Evolutionary conservation across 2,113 vertebrate species (phyloP).

Genomic region (Pluvialis apricaria): DNA sequence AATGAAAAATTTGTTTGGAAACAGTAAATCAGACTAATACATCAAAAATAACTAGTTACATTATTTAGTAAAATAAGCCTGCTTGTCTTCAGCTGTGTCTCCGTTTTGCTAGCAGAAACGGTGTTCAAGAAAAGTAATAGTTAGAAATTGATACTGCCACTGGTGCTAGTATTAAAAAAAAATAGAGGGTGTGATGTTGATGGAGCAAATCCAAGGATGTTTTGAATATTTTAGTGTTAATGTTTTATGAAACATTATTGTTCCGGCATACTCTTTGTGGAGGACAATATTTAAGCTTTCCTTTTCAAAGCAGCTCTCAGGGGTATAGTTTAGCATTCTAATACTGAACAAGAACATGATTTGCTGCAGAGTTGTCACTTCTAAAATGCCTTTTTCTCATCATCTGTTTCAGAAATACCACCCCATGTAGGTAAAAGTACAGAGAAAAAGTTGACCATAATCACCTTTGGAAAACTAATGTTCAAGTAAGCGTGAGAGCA

Average conservation of each 20-base stretch:
- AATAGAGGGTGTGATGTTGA: background rate
- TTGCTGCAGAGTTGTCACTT: background rate
- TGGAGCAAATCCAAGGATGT: background rate
- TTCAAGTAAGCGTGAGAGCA: background rate
- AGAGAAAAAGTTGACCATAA: background rate
- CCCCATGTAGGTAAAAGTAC: background rate
- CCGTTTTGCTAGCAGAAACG: background rate
- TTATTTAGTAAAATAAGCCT: constrained; percentile 52
- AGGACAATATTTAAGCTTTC: constrained; percentile 49
- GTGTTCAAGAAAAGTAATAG: background rate
- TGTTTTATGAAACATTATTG: constrained; percentile 27
- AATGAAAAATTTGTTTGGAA: constrained; percentile 50
- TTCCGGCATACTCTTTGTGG: background rate
- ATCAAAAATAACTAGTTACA: constrained; percentile 45
- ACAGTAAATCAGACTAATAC: constrained; percentile 38
- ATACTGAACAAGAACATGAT: background rate
- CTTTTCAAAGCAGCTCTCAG: constrained; percentile 7
- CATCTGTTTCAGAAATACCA: background rate
- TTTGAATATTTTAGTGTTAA: constrained; percentile 43
- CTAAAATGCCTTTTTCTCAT: background rate
- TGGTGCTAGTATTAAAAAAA: background rate
- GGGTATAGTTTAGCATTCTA: background rate
- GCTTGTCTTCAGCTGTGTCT: constrained; percentile 3
- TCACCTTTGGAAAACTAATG: background rate
- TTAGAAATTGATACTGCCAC: background rate